Conservation (phyloP, 1,140 invertebrate genomes). For the Drosophila ogumai region DNA sequence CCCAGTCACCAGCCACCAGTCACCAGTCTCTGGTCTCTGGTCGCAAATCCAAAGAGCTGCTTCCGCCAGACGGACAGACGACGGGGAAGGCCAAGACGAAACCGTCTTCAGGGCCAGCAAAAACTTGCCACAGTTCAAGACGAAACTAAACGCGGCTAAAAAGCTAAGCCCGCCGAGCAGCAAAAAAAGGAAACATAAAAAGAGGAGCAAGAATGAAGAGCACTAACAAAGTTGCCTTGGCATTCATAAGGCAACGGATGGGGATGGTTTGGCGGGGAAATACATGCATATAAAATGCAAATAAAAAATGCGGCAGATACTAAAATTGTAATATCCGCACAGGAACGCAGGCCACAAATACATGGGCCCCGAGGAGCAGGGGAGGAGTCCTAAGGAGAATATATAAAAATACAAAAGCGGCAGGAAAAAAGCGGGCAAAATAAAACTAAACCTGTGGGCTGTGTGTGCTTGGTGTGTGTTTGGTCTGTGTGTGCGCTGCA, state of each 20-base stretch:
- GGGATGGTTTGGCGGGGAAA: constrained; percentile 16
- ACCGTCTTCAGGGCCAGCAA: constrained; percentile 20
- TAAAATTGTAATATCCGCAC: constrained; percentile 82
- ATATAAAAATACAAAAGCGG: constrained; percentile 44
- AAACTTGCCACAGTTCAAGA: constrained; percentile 44
- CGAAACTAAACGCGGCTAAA: constrained; percentile 68
- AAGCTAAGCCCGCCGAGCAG: constrained; percentile 45
- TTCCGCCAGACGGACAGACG: constrained; percentile 61
- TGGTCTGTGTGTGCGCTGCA: constrained; percentile 39
- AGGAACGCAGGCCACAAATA: constrained; percentile 59
- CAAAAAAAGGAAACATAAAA: constrained; percentile 5
- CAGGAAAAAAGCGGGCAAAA: constrained; percentile 38
- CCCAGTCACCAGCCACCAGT: constrained; percentile 4
- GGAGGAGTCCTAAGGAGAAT: constrained; percentile 22
- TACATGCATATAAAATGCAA: constrained; percentile 83
- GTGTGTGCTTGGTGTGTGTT: constrained; percentile 22
- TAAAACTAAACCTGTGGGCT: constrained; percentile 72
- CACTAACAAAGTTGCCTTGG: constrained; percentile 60
- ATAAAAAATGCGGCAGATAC: constrained; percentile 80
- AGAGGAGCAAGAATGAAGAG: constrained; percentile 32
- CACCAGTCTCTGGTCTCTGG: constrained; percentile 6
- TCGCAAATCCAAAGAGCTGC: constrained; percentile 26
- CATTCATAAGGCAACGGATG: constrained; percentile 60
- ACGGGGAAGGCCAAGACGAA: constrained; percentile 17
- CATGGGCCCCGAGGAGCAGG: constrained; percentile 28